Conservation (phyloP, 2,113 vertebrate species). For the Edolisoma coerulescens region DNA sequence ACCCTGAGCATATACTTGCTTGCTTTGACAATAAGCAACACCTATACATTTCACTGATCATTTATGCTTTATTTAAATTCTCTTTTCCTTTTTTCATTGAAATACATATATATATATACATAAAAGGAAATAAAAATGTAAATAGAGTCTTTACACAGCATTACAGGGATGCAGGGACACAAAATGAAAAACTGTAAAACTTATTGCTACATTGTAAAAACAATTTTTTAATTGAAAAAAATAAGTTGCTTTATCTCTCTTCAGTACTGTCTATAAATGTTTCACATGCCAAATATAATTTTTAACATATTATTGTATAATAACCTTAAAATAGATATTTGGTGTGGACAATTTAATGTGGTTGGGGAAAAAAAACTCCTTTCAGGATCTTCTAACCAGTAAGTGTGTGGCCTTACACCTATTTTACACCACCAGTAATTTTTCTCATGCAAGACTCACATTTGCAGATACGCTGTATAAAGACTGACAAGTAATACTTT, state of each 20-base stretch:
- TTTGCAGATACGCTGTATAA: background rate
- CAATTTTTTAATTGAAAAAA: background rate
- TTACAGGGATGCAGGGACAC: background rate
- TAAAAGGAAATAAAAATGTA: background rate
- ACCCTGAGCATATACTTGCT: background rate
- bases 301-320: background rate
- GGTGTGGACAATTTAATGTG: background rate
- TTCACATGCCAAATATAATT: background rate
- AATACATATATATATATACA: background rate
- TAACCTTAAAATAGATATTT: background rate
- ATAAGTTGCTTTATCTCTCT: background rate
- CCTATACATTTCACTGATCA: background rate
- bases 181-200: background rate
- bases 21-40: background rate
- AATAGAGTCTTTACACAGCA: background rate
- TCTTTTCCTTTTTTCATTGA: background rate
- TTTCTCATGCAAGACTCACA: background rate
- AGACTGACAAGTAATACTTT: constrained; percentile 31
- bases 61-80: background rate
- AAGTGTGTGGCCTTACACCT: background rate
- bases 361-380: background rate
- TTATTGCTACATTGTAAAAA: background rate
- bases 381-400: background rate
- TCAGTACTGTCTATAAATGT: background rate
- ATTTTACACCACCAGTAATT: background rate